Conservation (phyloP, 1,140 invertebrate genomes). For the Acromyrmex heyeri region DNA sequence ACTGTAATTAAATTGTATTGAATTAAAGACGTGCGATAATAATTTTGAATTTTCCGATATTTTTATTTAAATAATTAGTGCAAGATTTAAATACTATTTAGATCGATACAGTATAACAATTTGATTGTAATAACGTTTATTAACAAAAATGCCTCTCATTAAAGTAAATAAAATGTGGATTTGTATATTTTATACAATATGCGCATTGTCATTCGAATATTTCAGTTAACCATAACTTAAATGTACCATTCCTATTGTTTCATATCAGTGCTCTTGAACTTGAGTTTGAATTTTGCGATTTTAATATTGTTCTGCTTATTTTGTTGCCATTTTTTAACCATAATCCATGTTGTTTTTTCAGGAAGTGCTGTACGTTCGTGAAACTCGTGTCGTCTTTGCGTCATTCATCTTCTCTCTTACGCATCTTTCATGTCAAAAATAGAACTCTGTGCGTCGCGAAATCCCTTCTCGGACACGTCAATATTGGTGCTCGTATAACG, state of each 20-base stretch:
- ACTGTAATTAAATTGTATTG: background rate
- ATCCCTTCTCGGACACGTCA: slow-evolving; percentile 33
- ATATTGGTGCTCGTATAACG: slow-evolving; percentile 49
- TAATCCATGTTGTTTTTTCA: slow-evolving; percentile 36
- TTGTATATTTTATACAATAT: background rate
- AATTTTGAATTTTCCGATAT: background rate
- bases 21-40: background rate
- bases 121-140: background rate
- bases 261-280: background rate
- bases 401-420: background rate
- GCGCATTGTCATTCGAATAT: background rate
- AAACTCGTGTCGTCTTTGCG: slow-evolving; percentile 28
- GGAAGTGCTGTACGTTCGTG: slow-evolving; percentile 65
- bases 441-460: slow-evolving; percentile 64
- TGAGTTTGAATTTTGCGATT: background rate
- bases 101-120: background rate
- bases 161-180: background rate
- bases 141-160: background rate
- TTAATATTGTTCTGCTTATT: background rate
- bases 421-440: slow-evolving; percentile 64
- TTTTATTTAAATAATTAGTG: background rate
- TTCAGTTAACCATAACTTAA: background rate
- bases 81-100: background rate
- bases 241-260: background rate
- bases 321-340: background rate